These are phyloP conservation scores for Auanema freiburgensis DNA, from an alignment of 2,888 invertebrate species.

Conservation along the genomic window DNA sequence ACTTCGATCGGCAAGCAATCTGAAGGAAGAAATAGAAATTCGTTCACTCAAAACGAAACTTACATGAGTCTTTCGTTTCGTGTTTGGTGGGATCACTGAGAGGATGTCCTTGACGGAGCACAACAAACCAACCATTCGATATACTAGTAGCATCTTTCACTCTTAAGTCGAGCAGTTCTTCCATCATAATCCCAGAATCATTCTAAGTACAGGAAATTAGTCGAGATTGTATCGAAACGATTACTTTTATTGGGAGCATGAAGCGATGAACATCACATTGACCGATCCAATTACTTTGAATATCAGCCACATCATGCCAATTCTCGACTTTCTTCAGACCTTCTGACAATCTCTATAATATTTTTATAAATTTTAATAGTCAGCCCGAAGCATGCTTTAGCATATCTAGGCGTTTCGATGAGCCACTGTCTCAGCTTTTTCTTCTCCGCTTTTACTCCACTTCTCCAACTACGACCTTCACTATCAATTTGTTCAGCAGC, in stretches of 20 bases:
- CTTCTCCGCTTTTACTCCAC: conserved; percentile 89
- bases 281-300: conserved; percentile 67
- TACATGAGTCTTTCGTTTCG: conserved; percentile 25
- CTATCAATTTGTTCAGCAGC: conserved; percentile 95
- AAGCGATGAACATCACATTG: conserved; percentile 60
- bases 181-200: conserved; percentile 14
- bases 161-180: conserved; percentile 53
- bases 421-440: conserved; percentile 91
- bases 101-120: conserved; percentile 47
- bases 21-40: conserved; percentile 20
- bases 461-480: conserved; percentile 76
- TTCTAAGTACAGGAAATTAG: conserved; percentile 8
- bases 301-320: conserved; percentile 60
- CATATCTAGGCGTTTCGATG: conserved; percentile 78
- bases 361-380: too few species aligned
- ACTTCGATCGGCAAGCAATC: conserved; percentile 33
- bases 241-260: conserved; percentile 45
- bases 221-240: neutral
- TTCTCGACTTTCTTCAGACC: conserved; percentile 48
- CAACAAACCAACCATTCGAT: conserved; percentile 45
- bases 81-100: conserved; percentile 30
- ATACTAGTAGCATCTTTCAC: conserved; percentile 42
- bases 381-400: conserved; percentile 49
- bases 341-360: conserved; percentile 46
- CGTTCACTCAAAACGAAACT: conserved; percentile 4